These are phyloP conservation scores for Panthera tigris DNA, from an alignment of 2,113 vertebrate species.

Conservation along the genomic window DNA sequence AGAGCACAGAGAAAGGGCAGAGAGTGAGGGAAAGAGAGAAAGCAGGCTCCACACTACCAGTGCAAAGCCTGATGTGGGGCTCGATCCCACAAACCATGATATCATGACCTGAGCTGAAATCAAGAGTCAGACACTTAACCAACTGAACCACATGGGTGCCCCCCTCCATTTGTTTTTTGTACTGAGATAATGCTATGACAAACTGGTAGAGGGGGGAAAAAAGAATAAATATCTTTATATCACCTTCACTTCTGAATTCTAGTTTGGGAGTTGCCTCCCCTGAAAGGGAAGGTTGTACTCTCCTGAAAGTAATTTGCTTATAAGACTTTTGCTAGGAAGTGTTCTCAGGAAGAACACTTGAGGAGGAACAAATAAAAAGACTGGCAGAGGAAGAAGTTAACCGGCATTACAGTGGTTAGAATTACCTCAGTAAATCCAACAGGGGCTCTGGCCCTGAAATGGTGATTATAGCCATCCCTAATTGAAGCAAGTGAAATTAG, in stretches of 20 bases:
- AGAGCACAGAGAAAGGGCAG: too few species aligned
- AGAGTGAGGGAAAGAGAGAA: too few species aligned
- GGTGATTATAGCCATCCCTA: neutral
- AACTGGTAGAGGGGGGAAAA: neutral
- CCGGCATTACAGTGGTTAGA: neutral
- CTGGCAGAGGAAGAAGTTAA: neutral
- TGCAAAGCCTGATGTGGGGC: too few species aligned
- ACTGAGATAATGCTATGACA: neutral
- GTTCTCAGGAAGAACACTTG: neutral
- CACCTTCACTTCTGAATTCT: neutral
- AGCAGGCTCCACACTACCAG: too few species aligned
- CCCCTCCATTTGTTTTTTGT: neutral
- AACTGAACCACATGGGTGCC: too few species aligned
- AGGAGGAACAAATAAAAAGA: neutral
- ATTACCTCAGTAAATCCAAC: neutral
- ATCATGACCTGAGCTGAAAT: too few species aligned
- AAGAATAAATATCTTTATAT: neutral
- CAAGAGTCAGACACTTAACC: too few species aligned
- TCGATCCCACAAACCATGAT: too few species aligned
- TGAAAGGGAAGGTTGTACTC: neutral
- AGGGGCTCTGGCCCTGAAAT: neutral
- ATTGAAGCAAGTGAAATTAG: neutral
- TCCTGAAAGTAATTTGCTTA: neutral
- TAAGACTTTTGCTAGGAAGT: neutral
- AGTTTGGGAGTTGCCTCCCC: neutral